Conservation (phyloP, 1,140 invertebrate species). For the Heliothis virescens region DNA sequence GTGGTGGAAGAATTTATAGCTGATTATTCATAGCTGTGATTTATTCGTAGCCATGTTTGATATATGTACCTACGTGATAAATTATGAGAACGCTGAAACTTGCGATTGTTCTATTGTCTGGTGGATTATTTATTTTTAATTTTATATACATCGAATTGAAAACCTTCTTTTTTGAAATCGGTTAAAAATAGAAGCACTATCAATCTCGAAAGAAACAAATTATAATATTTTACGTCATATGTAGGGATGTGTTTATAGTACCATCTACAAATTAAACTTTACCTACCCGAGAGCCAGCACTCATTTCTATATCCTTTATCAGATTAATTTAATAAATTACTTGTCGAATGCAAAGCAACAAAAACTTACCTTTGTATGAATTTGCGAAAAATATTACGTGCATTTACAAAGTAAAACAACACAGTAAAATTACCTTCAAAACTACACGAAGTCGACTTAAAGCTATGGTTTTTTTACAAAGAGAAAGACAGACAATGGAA, state of each 20-base stretch:
- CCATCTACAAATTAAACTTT: too few relatives aligned
- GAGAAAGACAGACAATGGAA: constrained; percentile 1
- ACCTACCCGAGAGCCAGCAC: too few relatives aligned
- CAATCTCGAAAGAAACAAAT: too few relatives aligned
- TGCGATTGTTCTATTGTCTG: background rate
- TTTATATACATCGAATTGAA: too few relatives aligned
- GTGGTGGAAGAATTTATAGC: constrained; percentile 33
- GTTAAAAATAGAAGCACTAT: too few relatives aligned
- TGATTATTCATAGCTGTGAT: constrained; percentile 33
- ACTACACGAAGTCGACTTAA: background rate
- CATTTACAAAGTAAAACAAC: constrained; percentile 19
- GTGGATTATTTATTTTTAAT: background rate
- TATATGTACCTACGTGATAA: background rate
- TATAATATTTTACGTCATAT: too few relatives aligned
- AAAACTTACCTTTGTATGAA: background rate
- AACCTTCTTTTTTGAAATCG: too few relatives aligned
- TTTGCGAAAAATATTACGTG: background rate
- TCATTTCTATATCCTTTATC: background rate
- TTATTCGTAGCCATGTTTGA: constrained; percentile 33
- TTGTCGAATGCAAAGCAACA: background rate
- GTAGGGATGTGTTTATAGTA: too few relatives aligned
- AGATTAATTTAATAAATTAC: background rate
- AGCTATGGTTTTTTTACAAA: background rate
- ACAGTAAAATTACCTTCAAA: constrained; percentile 22
- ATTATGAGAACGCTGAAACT: background rate